Evolutionary conservation across 2,797 vertebrate species (phyloP).

Genomic region (Danio aesculapii): DNA sequence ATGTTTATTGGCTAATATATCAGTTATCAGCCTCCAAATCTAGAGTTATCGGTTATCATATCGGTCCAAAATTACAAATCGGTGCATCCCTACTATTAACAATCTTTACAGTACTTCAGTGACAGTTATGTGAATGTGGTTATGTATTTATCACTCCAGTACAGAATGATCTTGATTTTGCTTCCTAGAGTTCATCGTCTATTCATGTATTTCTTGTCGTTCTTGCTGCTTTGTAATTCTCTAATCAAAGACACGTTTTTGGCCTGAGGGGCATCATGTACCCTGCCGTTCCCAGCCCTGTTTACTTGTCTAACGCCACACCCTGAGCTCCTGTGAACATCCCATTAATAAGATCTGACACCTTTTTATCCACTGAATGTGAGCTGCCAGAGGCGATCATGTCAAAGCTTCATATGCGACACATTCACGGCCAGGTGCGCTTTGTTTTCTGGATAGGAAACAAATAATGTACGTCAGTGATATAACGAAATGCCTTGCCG

Average conservation of each 20-base stretch:
- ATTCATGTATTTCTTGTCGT: slow-evolving; percentile 31
- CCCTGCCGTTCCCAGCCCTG: slow-evolving; percentile 37
- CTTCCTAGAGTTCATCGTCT: slow-evolving; percentile 7
- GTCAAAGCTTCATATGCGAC: background rate
- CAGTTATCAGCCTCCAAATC: no score
- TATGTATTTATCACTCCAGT: background rate
- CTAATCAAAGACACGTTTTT: slow-evolving; percentile 55
- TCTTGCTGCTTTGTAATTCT: slow-evolving; percentile 34
- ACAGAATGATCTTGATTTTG: background rate
- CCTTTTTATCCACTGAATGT: slow-evolving; percentile 27
- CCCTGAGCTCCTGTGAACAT: background rate
- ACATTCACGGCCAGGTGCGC: slow-evolving; percentile 8
- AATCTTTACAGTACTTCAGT: background rate
- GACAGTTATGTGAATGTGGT: background rate
- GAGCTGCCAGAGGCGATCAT: background rate
- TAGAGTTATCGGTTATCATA: no score
- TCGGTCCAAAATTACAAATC: background rate
- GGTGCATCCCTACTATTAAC: background rate
- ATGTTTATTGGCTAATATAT: no score
- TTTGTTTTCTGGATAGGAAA: background rate
- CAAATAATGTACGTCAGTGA: background rate
- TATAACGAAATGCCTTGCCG: background rate
- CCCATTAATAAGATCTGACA: slow-evolving; percentile 44
- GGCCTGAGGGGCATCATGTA: slow-evolving; percentile 62
- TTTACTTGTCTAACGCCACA: background rate